These are phyloP conservation scores for Scrobipalpa costella DNA, from an alignment of 2,888 invertebrate genomes.

Conservation along the genomic window DNA sequence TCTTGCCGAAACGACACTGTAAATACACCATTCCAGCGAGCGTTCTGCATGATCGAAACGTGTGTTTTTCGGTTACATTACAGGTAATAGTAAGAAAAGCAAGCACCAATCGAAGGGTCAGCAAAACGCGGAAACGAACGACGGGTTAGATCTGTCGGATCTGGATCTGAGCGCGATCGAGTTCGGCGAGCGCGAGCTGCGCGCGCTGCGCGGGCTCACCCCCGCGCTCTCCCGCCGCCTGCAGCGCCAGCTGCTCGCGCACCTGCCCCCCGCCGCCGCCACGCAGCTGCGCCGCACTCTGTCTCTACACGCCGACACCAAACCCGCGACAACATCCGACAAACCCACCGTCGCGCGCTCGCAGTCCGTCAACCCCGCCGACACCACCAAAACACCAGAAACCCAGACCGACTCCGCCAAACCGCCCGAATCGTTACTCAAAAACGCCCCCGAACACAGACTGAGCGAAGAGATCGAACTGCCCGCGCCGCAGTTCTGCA, in stretches of 20 bases:
- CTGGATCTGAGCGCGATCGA: conserved; percentile 85
- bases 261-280: conserved; percentile 86
- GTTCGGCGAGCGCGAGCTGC: conserved; percentile 85
- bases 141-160: conserved; percentile 80
- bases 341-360: conserved; percentile 47
- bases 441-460: conserved; percentile 25
- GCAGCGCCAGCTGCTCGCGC: conserved; percentile 86
- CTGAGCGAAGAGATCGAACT: conserved; percentile 32
- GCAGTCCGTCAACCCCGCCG: conserved; percentile 51
- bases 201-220: conserved; percentile 84
- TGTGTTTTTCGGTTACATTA: conserved; percentile 78
- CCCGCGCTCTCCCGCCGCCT: conserved; percentile 86
- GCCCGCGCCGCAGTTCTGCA: conserved; percentile 52
- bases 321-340: conserved; percentile 43
- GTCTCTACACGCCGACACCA: conserved; percentile 67
- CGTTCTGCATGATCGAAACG: conserved; percentile 80
- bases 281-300: conserved; percentile 84
- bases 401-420: conserved; percentile 41
- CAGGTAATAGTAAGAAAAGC: conserved; percentile 75
- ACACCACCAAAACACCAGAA: conserved; percentile 35
- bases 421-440: neutral
- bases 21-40: conserved; percentile 73
- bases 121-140: conserved; percentile 46
- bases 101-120: conserved; percentile 55
- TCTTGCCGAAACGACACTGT: conserved; percentile 55